Evolutionary conservation across 2,797 vertebrate genomes (phyloP).

Genomic region (Anomalospiza imberbis): DNA sequence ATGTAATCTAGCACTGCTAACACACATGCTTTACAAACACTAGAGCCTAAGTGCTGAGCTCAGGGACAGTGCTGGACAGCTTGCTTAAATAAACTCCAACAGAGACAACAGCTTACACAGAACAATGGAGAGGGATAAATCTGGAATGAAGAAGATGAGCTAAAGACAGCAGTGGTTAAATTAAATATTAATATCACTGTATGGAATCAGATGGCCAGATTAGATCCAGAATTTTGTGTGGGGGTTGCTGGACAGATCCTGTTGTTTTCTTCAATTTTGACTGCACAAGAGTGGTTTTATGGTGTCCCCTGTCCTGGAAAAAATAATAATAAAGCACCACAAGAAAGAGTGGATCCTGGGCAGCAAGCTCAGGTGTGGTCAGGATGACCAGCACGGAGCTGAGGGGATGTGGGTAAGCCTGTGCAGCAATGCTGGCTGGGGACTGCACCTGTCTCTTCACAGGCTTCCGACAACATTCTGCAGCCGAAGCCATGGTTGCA

Average conservation of each 20-base stretch:
- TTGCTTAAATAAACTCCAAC: neutral
- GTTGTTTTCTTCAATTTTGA: neutral
- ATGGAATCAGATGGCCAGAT: neutral
- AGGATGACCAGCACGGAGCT: no score
- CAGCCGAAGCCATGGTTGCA: no score
- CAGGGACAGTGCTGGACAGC: neutral
- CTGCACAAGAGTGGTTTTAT: neutral
- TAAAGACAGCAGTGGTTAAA: neutral
- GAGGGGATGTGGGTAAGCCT: no score
- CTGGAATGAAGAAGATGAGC: neutral
- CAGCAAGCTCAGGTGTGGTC: no score
- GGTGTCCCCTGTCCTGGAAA: no score
- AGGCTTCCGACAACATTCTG: no score
- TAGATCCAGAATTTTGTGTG: neutral
- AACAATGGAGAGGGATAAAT: neutral
- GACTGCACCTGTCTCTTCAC: no score
- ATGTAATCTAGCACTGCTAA: neutral
- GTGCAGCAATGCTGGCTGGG: no score
- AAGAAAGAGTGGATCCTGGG: no score
- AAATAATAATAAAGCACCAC: no score
- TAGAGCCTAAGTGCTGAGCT: neutral
- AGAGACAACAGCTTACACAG: neutral
- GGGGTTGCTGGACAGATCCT: neutral
- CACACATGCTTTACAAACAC: accelerated
- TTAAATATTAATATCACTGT: neutral